These are phyloP conservation scores for Elysia crispata DNA, from an alignment of 2,888 invertebrate genomes.

Conservation along the genomic window DNA sequence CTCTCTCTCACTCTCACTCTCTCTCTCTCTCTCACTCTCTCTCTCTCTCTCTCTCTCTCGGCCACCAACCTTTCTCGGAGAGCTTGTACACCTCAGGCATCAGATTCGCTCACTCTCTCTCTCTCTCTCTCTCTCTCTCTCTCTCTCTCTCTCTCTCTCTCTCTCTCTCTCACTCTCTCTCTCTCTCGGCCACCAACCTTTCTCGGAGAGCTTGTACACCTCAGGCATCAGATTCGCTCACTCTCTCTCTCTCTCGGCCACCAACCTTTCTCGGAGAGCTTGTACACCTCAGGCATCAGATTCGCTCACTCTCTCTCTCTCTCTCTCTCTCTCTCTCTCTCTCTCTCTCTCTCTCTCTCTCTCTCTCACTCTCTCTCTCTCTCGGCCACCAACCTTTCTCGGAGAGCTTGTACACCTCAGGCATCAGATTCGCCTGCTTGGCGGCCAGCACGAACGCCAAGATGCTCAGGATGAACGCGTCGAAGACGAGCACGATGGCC, in stretches of 20 bases:
- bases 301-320: background rate
- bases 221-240: background rate
- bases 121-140: background rate
- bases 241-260: background rate
- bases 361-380: background rate
- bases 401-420: constrained; percentile 61
- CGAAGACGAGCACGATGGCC: constrained; percentile 91
- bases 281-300: background rate
- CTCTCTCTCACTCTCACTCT: constrained; percentile 18
- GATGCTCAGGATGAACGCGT: constrained; percentile 90
- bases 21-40: too few species aligned
- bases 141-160: background rate
- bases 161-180: background rate
- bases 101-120: too few species aligned
- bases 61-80: background rate
- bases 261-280: background rate
- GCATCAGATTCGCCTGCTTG: constrained; percentile 81
- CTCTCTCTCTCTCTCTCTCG: background rate
- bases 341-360: background rate
- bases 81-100: background rate
- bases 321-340: background rate
- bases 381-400: constrained; percentile 63
- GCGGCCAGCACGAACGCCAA: constrained; percentile 95
- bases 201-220: background rate
- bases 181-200: constrained; percentile 20